These are phyloP conservation scores for Paratilapia polleni DNA, from an alignment of 2,113 vertebrate species.

Conservation along the genomic window DNA sequence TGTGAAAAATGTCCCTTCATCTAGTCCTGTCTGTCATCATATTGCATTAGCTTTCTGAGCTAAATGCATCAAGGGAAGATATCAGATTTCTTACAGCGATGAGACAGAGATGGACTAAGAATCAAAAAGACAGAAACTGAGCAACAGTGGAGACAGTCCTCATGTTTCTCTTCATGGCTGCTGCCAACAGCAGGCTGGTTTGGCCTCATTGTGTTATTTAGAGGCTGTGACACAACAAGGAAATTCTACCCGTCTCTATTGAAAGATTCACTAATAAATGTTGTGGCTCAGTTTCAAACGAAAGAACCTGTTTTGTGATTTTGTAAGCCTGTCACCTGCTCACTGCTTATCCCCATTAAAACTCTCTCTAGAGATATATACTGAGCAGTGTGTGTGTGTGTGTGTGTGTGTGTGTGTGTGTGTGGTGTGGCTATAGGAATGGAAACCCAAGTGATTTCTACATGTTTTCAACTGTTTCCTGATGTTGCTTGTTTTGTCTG, in stretches of 20 bases:
- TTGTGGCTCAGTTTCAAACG: slow-evolving; percentile 40
- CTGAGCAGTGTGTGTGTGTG: not conserved
- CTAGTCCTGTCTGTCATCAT: slow-evolving; percentile 60
- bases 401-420: not conserved
- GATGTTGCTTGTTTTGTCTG: slow-evolving; percentile 29
- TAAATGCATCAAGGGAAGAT: slow-evolving; percentile 33
- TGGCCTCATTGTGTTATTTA: slow-evolving; percentile 44
- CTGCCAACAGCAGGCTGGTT: slow-evolving; percentile 54
- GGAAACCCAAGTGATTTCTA: slow-evolving; percentile 12
- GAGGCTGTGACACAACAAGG: slow-evolving; percentile 60
- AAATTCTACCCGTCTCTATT: slow-evolving; percentile 56
- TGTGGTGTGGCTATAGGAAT: slow-evolving; percentile 28
- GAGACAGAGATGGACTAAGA: slow-evolving; percentile 50
- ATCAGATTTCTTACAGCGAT: slow-evolving; percentile 53
- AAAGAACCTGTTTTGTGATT: slow-evolving; percentile 64
- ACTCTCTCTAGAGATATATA: slow-evolving; percentile 20
- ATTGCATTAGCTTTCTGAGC: slow-evolving; percentile 46
- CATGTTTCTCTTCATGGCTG: slow-evolving; percentile 51
- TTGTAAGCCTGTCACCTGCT: slow-evolving; percentile 50
- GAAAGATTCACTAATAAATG: slow-evolving; percentile 52
- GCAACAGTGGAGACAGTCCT: slow-evolving; percentile 36
- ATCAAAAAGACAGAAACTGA: slow-evolving; percentile 38
- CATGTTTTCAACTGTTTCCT: slow-evolving; percentile 33
- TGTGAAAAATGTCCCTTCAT: slow-evolving; percentile 41
- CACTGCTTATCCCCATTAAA: slow-evolving; percentile 33